Conservation (phyloP, 2,113 vertebrate genomes). For the Muscicapa adusta region DNA sequence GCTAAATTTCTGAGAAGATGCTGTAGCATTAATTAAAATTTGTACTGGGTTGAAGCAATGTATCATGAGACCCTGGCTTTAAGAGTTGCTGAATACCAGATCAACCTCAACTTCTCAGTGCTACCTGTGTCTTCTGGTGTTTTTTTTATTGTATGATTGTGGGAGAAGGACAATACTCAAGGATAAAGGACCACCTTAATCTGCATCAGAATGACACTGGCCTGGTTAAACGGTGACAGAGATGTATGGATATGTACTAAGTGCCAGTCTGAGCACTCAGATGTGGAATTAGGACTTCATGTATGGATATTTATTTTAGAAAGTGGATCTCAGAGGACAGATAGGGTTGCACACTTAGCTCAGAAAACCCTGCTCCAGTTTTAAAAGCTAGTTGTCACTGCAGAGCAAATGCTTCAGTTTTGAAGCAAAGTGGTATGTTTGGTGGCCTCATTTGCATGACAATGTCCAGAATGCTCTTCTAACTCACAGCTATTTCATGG, state of each 20-base stretch:
- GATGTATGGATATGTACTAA: neutral
- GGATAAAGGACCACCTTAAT: neutral
- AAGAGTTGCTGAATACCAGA: neutral
- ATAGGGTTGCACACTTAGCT: conserved; percentile 17
- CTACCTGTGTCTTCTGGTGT: neutral
- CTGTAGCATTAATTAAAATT: neutral
- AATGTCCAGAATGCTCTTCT: conserved; percentile 57
- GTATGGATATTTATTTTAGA: conserved; percentile 7
- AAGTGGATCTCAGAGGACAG: conserved; percentile 23
- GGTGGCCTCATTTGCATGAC: conserved; percentile 65
- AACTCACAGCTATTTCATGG: conserved; percentile 52
- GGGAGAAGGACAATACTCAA: neutral
- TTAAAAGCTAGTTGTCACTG: conserved; percentile 60
- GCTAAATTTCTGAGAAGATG: neutral
- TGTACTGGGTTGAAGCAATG: neutral
- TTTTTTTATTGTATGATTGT: neutral
- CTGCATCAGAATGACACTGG: neutral
- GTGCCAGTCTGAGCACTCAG: conserved; percentile 4
- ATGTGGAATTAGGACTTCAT: conserved; percentile 9
- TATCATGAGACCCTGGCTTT: neutral
- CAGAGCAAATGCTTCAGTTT: conserved; percentile 37
- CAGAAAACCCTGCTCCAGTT: conserved; percentile 36
- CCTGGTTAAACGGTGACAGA: neutral
- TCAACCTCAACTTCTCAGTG: neutral
- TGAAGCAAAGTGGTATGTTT: conserved; percentile 55